Evolutionary conservation across 2,888 invertebrate genomes (phyloP).

Genomic region (Ormyrus rosae): DNA sequence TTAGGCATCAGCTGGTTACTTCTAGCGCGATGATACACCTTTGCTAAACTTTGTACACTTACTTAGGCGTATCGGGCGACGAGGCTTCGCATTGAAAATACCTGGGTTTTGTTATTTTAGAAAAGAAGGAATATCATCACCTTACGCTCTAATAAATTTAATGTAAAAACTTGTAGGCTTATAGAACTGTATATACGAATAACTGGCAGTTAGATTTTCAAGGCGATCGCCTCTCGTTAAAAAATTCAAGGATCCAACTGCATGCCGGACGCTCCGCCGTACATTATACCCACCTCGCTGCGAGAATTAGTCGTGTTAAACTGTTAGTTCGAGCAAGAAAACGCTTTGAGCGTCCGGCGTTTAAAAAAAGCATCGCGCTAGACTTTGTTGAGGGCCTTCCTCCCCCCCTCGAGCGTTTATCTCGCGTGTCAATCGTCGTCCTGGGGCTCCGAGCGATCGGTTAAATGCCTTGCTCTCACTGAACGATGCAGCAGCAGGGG

Average conservation of each 20-base stretch:
- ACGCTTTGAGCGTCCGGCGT: neutral
- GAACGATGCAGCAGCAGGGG: conserved; percentile 74
- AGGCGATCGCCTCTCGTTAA: conserved; percentile 25
- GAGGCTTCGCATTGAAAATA: conserved; percentile 35
- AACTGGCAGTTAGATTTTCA: conserved; percentile 3
- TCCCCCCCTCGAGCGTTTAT: no score
- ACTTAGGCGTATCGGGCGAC: conserved; percentile 14
- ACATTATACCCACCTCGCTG: no score
- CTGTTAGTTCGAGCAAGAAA: no score
- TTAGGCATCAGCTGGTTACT: no score
- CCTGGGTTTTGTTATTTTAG: conserved; percentile 6
- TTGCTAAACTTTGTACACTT: conserved; percentile 45
- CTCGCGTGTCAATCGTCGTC: neutral
- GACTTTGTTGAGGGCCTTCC: no score
- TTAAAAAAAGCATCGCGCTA: neutral
- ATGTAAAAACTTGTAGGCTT: conserved; percentile 43
- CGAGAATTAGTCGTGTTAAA: no score
- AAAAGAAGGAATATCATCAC: conserved; percentile 9
- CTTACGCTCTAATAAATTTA: conserved; percentile 25
- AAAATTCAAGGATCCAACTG: conserved; percentile 14
- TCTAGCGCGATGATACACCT: conserved; percentile 33
- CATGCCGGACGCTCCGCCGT: no score
- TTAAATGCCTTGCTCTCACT: conserved; percentile 60
- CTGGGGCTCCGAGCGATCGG: conserved; percentile 2
- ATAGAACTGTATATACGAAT: neutral